A percentile compares a stretch with the other conserved stretches of the same genome.
Conservation (phyloP, 2,888 invertebrate genomes). For the Plagodis dolabraria region DNA sequence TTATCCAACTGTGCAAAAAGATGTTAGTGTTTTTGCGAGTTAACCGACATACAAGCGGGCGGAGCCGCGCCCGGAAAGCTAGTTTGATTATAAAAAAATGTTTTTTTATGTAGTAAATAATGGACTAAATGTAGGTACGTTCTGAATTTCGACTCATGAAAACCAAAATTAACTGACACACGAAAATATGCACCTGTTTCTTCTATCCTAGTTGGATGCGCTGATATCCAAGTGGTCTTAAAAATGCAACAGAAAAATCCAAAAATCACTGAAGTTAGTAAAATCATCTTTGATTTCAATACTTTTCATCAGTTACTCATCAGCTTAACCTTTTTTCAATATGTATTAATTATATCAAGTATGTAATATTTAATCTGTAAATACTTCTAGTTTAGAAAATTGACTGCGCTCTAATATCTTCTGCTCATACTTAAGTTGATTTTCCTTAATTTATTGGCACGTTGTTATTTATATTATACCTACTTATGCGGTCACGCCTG, state of each 20-base stretch:
- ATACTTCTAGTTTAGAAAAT: conserved; percentile 12
- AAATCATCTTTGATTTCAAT: conserved; percentile 8
- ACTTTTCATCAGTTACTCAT: not conserved
- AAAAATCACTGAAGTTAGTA: conserved; percentile 5
- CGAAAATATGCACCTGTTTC: conserved; percentile 31
- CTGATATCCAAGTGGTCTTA: conserved; percentile 10
- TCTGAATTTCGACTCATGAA: not conserved
- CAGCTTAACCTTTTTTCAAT: no score
- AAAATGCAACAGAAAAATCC: conserved; percentile 15
- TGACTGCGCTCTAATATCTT: conserved; percentile 4
- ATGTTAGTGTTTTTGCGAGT: no score
- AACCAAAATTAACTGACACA: not conserved
- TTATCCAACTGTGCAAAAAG: no score
- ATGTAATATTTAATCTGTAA: not conserved
- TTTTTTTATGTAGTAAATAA: not conserved
- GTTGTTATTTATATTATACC: conserved; percentile 5
- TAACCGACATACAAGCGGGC: no score
- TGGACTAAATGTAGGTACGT: not conserved
- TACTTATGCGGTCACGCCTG: conserved; percentile 5
- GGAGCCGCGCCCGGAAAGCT: no score
- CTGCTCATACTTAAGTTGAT: conserved; percentile 15
- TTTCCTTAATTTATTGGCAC: conserved; percentile 13
- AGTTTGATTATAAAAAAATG: no score
- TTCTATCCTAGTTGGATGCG: conserved; percentile 18
- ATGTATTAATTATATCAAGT: not conserved